A percentile compares a stretch with the other conserved stretches of the same genome.
Evolutionary conservation across 2,888 invertebrate species (phyloP).

Genomic region (Euclidia mi): DNA sequence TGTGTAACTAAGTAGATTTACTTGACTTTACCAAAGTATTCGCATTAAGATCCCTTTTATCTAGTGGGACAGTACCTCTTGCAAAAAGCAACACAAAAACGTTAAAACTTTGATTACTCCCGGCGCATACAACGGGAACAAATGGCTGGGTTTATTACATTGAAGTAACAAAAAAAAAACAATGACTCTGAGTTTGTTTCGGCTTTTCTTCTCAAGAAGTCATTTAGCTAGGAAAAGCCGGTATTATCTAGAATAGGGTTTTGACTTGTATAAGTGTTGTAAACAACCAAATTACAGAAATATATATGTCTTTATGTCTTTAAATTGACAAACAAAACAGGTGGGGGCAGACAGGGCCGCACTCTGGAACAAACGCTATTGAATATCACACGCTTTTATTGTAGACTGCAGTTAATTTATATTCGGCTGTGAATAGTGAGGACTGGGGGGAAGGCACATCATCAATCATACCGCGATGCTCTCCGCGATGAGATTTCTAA

Average conservation of each 20-base stretch:
- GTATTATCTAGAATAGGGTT: too few species aligned
- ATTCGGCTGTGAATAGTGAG: slow-evolving; percentile 58
- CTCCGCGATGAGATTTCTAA: slow-evolving; percentile 47
- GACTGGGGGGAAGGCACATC: slow-evolving; percentile 37
- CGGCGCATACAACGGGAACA: slow-evolving; percentile 40
- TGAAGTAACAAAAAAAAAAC: too few species aligned
- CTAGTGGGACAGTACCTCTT: background rate
- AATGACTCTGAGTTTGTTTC: too few species aligned
- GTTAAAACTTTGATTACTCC: slow-evolving; percentile 51
- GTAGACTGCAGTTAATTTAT: slow-evolving; percentile 73
- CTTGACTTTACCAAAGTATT: too few species aligned
- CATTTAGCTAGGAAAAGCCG: too few species aligned
- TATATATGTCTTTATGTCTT: too few species aligned
- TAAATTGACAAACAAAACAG: slow-evolving; percentile 52
- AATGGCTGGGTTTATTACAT: slow-evolving; percentile 51
- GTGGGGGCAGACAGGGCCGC: slow-evolving; percentile 22
- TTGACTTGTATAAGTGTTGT: too few species aligned
- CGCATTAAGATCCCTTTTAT: background rate
- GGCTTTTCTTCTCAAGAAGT: too few species aligned
- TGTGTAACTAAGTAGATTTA: background rate
- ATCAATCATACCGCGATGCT: slow-evolving; percentile 62
- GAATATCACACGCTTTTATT: slow-evolving; percentile 56
- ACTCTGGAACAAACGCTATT: slow-evolving; percentile 60
- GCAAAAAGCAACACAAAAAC: slow-evolving; percentile 24
- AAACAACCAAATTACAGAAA: too few species aligned